Evolutionary conservation across 2,113 vertebrate genomes (phyloP).

Genomic region (Macquaria australasica): DNA sequence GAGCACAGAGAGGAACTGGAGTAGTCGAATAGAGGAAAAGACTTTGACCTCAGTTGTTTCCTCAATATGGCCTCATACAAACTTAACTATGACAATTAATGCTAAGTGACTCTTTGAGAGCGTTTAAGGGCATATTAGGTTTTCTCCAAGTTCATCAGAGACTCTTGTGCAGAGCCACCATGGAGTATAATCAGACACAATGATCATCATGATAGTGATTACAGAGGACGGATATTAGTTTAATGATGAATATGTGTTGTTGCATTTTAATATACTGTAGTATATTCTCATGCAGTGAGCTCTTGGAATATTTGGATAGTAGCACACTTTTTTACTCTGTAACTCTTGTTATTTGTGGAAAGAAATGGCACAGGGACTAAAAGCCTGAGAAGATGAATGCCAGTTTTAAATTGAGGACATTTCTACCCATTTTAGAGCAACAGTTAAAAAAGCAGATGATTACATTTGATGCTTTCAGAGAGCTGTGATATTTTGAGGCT

Average conservation of each 20-base stretch:
- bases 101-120: slow-evolving; percentile 38
- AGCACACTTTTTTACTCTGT: slow-evolving; percentile 44
- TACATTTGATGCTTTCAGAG: background rate
- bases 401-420: slow-evolving; percentile 19
- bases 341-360: slow-evolving; percentile 26
- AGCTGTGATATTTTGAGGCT: background rate
- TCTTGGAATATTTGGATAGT: slow-evolving; percentile 50
- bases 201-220: slow-evolving; percentile 19
- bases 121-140: slow-evolving; percentile 30
- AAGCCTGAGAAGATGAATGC: background rate
- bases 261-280: slow-evolving; percentile 31
- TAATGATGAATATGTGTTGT: slow-evolving; percentile 49
- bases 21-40: slow-evolving; percentile 68
- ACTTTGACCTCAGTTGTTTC: slow-evolving; percentile 42
- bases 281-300: slow-evolving; percentile 55
- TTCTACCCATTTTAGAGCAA: background rate
- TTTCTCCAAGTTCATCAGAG: slow-evolving; percentile 41
- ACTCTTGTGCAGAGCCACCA: slow-evolving; percentile 44
- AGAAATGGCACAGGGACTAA: slow-evolving; percentile 36
- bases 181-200: slow-evolving; percentile 30
- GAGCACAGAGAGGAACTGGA: slow-evolving; percentile 95
- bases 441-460: background rate
- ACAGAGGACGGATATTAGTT: slow-evolving; percentile 43
- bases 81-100: slow-evolving; percentile 11
- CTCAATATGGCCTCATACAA: slow-evolving; percentile 12